Conservation (phyloP, 1,140 invertebrate genomes). For the Drosophila sucinea region DNA sequence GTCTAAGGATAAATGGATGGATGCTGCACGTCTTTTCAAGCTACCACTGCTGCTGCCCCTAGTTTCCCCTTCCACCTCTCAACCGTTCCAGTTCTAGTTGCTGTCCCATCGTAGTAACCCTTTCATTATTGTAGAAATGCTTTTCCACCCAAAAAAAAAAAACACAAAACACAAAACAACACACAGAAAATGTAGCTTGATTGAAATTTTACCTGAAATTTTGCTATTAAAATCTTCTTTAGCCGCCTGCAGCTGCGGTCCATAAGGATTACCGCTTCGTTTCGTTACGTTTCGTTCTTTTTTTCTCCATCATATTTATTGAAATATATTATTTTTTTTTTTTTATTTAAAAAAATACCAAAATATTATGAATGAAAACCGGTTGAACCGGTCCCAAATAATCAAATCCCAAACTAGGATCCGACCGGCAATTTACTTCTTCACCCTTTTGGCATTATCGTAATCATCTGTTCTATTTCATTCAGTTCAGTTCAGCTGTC, state of each 20-base stretch:
- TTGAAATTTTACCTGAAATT: slow-evolving; percentile 75
- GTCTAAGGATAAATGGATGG: not conserved
- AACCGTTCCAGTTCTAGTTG: slow-evolving; percentile 6
- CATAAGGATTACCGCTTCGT: slow-evolving; percentile 30
- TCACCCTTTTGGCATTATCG: slow-evolving; percentile 2
- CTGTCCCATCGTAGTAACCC: slow-evolving; percentile 35
- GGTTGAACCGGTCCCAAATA: slow-evolving; percentile 53
- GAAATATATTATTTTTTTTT: slow-evolving; percentile 78
- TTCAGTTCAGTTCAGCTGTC: slow-evolving; percentile 1
- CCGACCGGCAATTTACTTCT: not conserved
- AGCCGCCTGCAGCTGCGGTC: slow-evolving; percentile 53
- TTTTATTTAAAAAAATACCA: slow-evolving; percentile 76
- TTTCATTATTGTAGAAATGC: slow-evolving; percentile 37
- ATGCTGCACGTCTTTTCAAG: slow-evolving; percentile 60
- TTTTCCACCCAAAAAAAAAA: slow-evolving; percentile 40
- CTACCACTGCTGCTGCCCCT: slow-evolving; percentile 30
- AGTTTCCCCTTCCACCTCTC: slow-evolving; percentile 12
- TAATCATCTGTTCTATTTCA: not conserved
- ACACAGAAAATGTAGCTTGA: slow-evolving; percentile 50
- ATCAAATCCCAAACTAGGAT: not conserved
- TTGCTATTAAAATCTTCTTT: slow-evolving; percentile 33
- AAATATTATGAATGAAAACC: slow-evolving; percentile 62
- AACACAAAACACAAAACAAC: not conserved
- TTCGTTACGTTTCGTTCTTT: slow-evolving; percentile 16
- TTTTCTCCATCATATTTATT: slow-evolving; percentile 67